phyloP scores from a whole-genome alignment of 2,113 vertebrate species.

The Serranochromis macrocephalus region DNA sequence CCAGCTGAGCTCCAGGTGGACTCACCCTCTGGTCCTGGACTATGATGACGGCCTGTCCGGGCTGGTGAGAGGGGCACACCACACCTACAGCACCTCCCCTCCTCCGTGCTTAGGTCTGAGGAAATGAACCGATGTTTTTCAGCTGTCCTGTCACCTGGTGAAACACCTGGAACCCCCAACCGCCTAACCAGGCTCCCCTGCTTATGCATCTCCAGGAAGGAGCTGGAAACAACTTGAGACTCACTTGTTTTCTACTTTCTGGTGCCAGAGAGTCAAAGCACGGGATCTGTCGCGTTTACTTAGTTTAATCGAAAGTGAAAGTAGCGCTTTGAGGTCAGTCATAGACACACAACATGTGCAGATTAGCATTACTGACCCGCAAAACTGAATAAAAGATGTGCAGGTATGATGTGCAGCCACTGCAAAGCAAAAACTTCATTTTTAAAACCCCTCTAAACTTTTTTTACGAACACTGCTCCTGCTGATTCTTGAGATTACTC shows the following conservation, averaged over 20 bases:
- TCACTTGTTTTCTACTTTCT: background rate
- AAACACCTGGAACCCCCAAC: background rate
- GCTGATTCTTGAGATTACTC: fast-evolving
- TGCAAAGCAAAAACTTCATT: background rate
- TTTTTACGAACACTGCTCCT: background rate
- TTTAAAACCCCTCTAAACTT: background rate
- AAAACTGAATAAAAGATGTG: background rate
- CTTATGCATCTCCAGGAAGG: fast-evolving
- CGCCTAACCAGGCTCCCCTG: fast-evolving
- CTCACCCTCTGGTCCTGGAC: background rate
- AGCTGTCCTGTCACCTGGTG: background rate
- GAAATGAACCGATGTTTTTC: background rate
- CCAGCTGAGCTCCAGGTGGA: background rate
- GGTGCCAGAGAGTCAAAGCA: background rate
- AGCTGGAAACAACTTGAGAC: background rate
- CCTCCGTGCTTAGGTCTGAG: background rate
- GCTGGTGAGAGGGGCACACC: background rate
- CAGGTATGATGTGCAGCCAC: fast-evolving
- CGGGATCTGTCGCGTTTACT: fast-evolving
- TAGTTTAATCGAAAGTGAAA: background rate
- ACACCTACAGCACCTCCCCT: background rate
- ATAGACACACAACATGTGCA: background rate
- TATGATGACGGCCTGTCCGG: background rate
- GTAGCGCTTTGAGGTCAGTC: background rate
- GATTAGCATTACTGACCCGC: background rate